These are phyloP conservation scores for Mizuhopecten yessoensis DNA, from an alignment of 1,140 invertebrate genomes.

Conservation along the genomic window DNA sequence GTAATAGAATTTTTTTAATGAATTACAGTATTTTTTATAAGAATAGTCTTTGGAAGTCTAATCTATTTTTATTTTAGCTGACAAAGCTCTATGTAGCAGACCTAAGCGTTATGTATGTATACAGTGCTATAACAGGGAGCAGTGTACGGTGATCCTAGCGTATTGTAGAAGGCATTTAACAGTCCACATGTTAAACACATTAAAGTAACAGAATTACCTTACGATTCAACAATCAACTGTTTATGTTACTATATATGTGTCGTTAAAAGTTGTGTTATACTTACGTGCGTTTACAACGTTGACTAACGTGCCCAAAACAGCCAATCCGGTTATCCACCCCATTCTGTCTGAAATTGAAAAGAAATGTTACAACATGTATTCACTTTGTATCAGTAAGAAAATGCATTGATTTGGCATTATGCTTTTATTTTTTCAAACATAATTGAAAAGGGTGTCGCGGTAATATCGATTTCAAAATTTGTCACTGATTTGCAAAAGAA, in stretches of 20 bases:
- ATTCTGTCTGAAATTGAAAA: neutral
- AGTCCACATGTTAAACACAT: neutral
- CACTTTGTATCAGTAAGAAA: no score
- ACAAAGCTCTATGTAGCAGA: neutral
- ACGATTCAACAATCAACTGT: neutral
- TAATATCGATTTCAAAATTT: neutral
- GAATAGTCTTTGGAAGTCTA: neutral
- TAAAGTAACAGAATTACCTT: neutral
- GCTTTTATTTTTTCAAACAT: neutral
- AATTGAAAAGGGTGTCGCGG: neutral
- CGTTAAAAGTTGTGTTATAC: neutral
- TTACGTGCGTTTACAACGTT: neutral
- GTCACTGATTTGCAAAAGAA: neutral
- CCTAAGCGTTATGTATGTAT: neutral
- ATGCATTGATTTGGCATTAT: neutral
- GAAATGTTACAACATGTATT: neutral
- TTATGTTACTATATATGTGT: neutral
- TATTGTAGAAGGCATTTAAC: neutral
- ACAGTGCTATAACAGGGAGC: neutral
- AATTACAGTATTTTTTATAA: neutral
- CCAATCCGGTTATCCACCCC: neutral
- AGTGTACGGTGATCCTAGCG: neutral
- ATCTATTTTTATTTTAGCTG: neutral
- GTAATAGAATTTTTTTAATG: neutral
- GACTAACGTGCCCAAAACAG: neutral